Percentiles rank a stretch among this genome's conserved stretches.
Conservation (phyloP, 2,888 invertebrate species). For the Nemurella pictetii region DNA sequence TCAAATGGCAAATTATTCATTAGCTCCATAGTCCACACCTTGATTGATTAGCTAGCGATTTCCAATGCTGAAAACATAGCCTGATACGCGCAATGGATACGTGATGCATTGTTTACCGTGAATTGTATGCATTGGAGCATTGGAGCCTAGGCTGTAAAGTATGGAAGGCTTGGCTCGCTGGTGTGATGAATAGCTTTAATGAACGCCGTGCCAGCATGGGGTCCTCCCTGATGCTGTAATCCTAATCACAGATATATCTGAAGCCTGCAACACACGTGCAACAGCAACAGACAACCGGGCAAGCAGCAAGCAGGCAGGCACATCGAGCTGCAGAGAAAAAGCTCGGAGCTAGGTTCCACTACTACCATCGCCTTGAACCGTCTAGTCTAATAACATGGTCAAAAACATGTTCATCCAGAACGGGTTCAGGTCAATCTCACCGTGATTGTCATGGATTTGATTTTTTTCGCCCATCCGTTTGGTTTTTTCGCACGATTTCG, state of each 20-base stretch:
- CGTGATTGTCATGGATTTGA: not conserved
- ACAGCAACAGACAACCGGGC: not conserved
- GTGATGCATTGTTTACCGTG: not conserved
- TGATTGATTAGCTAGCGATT: not conserved
- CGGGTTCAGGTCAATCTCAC: not conserved
- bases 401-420: not conserved
- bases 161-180: not conserved
- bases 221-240: constrained; percentile 22
- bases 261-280: not conserved
- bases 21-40: not conserved
- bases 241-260: not conserved
- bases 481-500: not conserved
- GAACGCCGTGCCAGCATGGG: not conserved
- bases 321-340: not conserved
- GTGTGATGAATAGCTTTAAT: not conserved
- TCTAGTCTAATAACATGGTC: not conserved
- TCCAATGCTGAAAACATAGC: not conserved
- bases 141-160: not conserved
- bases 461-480: not conserved
- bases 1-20: not conserved
- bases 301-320: too few relatives aligned
- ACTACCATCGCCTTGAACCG: constrained; percentile 6
- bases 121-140: not conserved
- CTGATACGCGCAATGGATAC: not conserved
- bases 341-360: not conserved